phyloP scores from a whole-genome alignment of 2,797 vertebrate species.

The Holocentrus rufus region DNA sequence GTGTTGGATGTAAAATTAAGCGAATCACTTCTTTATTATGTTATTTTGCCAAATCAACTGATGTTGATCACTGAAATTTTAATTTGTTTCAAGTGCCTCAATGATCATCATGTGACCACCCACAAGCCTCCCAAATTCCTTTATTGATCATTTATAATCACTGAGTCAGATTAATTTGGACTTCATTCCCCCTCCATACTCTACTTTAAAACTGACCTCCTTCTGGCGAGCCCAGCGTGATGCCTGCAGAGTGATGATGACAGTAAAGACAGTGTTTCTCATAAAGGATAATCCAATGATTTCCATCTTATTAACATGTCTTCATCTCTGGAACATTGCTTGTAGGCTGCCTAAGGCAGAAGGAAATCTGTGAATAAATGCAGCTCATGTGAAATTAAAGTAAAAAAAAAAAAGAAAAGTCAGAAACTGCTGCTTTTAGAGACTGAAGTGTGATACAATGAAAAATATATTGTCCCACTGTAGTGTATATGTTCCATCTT shows the following conservation, averaged over 20 bases:
- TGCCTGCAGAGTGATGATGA: constrained; percentile 61
- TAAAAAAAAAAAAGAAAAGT: not conserved
- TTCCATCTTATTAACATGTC: constrained; percentile 69
- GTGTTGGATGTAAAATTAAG: not conserved
- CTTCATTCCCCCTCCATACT: constrained; percentile 53
- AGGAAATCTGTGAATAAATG: constrained; percentile 62
- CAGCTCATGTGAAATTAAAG: constrained; percentile 36
- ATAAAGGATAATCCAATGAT: constrained; percentile 57
- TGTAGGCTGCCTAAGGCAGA: constrained; percentile 67
- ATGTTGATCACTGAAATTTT: constrained; percentile 35
- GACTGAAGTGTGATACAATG: constrained; percentile 9
- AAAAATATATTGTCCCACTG: not conserved
- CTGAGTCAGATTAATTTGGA: constrained; percentile 52
- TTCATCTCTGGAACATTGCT: constrained; percentile 72
- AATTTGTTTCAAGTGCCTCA: constrained; percentile 46
- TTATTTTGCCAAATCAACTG: constrained; percentile 14
- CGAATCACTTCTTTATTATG: constrained; percentile 5
- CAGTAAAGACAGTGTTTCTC: constrained; percentile 54
- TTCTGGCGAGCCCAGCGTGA: constrained; percentile 49
- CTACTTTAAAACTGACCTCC: constrained; percentile 60
- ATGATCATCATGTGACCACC: constrained; percentile 43
- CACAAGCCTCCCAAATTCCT: constrained; percentile 27
- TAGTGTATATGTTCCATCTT: not conserved
- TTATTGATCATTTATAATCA: constrained; percentile 52
- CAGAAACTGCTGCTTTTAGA: constrained; percentile 35